Evolutionary conservation across 2,888 invertebrate species (phyloP).

Genomic region (Epiblema foenella): DNA sequence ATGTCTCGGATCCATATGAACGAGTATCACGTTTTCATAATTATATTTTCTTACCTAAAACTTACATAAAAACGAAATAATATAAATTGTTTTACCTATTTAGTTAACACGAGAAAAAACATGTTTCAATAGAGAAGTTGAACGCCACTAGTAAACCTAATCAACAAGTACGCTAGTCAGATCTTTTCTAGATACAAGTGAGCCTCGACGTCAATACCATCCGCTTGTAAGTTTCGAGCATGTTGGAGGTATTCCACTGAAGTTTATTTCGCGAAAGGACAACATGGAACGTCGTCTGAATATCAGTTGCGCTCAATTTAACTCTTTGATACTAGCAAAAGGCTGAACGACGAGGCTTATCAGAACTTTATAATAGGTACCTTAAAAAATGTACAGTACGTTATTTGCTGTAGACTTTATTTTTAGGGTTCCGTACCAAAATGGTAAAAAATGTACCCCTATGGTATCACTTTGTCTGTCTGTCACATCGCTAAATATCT

Average conservation of each 20-base stretch:
- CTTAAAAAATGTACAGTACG: too few relatives aligned
- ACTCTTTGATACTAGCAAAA: slow-evolving; percentile 17
- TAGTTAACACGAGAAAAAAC: not conserved
- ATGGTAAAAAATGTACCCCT: too few relatives aligned
- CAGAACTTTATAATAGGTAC: slow-evolving; percentile 13
- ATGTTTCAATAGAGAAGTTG: not conserved
- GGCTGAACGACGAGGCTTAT: slow-evolving; percentile 18
- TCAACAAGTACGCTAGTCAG: slow-evolving; percentile 23
- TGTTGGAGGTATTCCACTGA: slow-evolving; percentile 21
- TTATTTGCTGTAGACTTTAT: too few relatives aligned
- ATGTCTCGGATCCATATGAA: too few relatives aligned
- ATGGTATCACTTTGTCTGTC: too few relatives aligned
- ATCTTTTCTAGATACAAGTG: slow-evolving; percentile 20
- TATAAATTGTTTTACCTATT: too few relatives aligned
- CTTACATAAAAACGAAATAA: too few relatives aligned
- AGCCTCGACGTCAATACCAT: slow-evolving; percentile 21
- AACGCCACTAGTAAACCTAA: slow-evolving; percentile 17
- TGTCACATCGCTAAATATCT: too few relatives aligned
- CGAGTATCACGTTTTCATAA: too few relatives aligned
- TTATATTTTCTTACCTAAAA: too few relatives aligned
- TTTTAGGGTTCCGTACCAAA: too few relatives aligned
- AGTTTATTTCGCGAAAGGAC: slow-evolving; percentile 32
- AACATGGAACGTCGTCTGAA: slow-evolving; percentile 24
- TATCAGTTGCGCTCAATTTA: slow-evolving; percentile 40
- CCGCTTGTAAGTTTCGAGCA: slow-evolving; percentile 38